phyloP scores from a whole-genome alignment of 1,140 invertebrate genomes.

The Trichoplusia ni region DNA sequence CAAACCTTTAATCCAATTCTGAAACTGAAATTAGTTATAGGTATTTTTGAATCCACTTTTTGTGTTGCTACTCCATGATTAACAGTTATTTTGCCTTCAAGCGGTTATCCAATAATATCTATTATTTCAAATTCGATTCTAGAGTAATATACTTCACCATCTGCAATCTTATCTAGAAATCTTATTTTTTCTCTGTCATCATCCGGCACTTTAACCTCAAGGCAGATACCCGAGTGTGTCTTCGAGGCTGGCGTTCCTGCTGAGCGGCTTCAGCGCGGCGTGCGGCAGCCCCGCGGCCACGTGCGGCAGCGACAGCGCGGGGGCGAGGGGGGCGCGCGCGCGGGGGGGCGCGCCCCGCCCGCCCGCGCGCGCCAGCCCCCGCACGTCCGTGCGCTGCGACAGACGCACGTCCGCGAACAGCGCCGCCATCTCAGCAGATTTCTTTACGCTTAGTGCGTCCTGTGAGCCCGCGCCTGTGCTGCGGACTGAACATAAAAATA shows the following conservation, averaged over 20 bases:
- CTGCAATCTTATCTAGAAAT: no score
- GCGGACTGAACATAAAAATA: conserved; percentile 79
- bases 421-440: conserved; percentile 93
- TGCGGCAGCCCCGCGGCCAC: conserved; percentile 33
- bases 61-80: no score
- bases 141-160: no score
- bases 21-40: no score
- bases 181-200: no score
- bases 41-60: no score
- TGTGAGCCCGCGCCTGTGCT: conserved; percentile 84
- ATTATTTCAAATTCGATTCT: no score
- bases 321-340: conserved; percentile 31
- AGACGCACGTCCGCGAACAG: conserved; percentile 88
- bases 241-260: conserved; percentile 69
- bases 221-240: conserved; percentile 78
- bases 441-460: conserved; percentile 91
- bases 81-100: no score
- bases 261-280: conserved; percentile 58
- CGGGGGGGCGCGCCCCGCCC: conserved; percentile 44
- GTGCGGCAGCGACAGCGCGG: conserved; percentile 34
- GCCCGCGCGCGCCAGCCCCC: conserved; percentile 57
- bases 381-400: conserved; percentile 80
- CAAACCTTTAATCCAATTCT: no score
- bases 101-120: no score
- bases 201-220: no score